Evolutionary conservation across 2,113 vertebrate genomes (phyloP), one percentile per base, ranked within the genome.

Genomic region (Pollachius pollachius): DNA sequence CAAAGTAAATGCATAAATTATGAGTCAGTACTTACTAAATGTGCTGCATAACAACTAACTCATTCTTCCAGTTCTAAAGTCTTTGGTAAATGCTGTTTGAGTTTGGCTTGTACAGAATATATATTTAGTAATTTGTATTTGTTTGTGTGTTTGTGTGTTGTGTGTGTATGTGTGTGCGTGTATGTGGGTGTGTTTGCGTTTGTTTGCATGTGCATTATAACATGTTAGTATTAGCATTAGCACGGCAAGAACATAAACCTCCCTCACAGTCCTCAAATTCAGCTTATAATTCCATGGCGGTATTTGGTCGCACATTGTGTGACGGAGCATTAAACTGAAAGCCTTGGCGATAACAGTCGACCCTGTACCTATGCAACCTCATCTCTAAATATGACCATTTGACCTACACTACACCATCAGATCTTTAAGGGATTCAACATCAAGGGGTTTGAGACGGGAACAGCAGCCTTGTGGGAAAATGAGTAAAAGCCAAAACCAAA

Each of bases 51-150:
- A 84, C 72, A 81, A 80, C 37, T 71, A 21, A 67, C 63, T 68
- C 57, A 79, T 73, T 83, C 68, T 82, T 63, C 16, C 59, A 56
- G 73, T 81, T 60, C 75, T 80, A 64, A 66, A 85, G 74, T 76
- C 77, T 86, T 84, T 88, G 80, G 82, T 90, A 80, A 88, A 86
- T 62, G 68, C 60, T 54, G 79, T 54, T 69, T 57, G 56, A 65
- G 72, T 3, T 63, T 76, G 70, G 15, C 11, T 77, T 70, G 23
- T 16, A 52, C 62, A 65, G 57, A 60, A 64, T 59, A 64, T 4
- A 6, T 1, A 77, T 61, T 69, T 34, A 62, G 16, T 59, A 37
- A 15, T 58, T 58, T 60, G 25, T 70, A 63, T 23, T 3, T 2
- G 1, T 58, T 15, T 5, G 54, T 58, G 54, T 65, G 23, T 13